A percentile compares a stretch with the other conserved stretches of the same genome.
Evolutionary conservation across 2,888 invertebrate genomes (phyloP).

Genomic region (Pseudococcus longispinus): DNA sequence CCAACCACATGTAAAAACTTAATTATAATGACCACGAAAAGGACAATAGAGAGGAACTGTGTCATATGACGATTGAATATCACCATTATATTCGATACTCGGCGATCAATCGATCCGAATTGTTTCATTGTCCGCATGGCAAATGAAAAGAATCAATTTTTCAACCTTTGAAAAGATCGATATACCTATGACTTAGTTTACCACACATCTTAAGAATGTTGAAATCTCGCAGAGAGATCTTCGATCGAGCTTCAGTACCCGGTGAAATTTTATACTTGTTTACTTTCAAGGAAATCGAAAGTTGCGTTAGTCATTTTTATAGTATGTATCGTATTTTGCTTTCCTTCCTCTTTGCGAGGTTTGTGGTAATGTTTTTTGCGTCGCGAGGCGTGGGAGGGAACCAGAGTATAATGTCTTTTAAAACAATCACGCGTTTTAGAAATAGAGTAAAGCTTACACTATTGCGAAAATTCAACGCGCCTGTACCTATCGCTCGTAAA

Average conservation of each 20-base stretch:
- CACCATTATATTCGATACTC: neutral
- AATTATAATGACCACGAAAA: conserved; percentile 34
- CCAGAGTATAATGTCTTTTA: neutral
- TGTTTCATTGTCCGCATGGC: neutral
- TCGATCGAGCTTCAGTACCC: neutral
- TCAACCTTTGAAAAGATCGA: neutral
- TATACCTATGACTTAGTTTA: neutral
- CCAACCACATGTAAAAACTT: conserved; percentile 24
- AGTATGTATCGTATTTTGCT: neutral
- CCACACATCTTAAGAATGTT: neutral
- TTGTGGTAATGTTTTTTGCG: neutral
- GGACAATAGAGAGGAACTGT: conserved; percentile 31
- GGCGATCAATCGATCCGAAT: conserved; percentile 3
- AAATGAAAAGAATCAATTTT: conserved; percentile 16
- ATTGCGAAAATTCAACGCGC: neutral
- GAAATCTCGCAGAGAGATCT: neutral
- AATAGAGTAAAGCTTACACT: neutral
- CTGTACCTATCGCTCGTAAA: neutral
- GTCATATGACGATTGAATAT: conserved; percentile 31
- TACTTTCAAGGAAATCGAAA: neutral
- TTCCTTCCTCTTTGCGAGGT: neutral
- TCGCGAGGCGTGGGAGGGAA: neutral
- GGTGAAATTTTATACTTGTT: neutral
- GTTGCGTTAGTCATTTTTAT: neutral
- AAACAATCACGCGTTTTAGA: neutral